phyloP scores from a whole-genome alignment of 2,113 vertebrate genomes.

The Hemiscyllium ocellatum region DNA sequence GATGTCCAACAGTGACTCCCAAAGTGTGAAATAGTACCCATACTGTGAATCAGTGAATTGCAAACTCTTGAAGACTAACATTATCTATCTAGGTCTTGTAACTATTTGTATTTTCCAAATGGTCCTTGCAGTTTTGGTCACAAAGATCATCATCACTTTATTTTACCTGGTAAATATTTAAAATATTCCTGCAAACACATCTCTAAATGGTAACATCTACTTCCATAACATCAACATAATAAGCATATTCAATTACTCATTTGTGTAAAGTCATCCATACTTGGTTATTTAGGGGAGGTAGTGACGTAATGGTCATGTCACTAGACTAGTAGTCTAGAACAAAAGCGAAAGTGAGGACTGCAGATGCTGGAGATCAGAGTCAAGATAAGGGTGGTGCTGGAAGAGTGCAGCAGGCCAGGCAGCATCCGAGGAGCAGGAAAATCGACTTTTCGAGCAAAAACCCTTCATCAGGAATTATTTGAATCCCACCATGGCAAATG shows the following conservation, averaged over 20 bases:
- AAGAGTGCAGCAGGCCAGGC: too few relatives aligned
- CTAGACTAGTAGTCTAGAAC: too few relatives aligned
- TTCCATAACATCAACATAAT: neutral
- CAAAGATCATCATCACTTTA: neutral
- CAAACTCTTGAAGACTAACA: neutral
- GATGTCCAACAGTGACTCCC: neutral
- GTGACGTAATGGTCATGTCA: neutral
- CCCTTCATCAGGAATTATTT: too few relatives aligned
- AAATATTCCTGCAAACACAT: neutral
- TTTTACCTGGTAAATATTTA: neutral
- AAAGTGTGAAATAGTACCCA: neutral
- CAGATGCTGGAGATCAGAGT: too few relatives aligned
- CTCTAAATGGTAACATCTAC: neutral
- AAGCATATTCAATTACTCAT: neutral
- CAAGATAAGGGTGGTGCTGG: too few relatives aligned
- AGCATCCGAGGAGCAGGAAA: too few relatives aligned
- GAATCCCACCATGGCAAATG: too few relatives aligned
- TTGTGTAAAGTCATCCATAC: neutral
- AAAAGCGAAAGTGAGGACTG: too few relatives aligned
- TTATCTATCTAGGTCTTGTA: neutral
- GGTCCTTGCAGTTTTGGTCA: neutral
- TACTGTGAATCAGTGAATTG: neutral
- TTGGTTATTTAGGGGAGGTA: neutral
- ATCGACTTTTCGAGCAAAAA: too few relatives aligned
- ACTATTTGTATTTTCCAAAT: neutral